These are phyloP conservation scores for Gasterosteus aculeatus DNA, from an alignment of 2,113 vertebrate species.

Conservation along the genomic window DNA sequence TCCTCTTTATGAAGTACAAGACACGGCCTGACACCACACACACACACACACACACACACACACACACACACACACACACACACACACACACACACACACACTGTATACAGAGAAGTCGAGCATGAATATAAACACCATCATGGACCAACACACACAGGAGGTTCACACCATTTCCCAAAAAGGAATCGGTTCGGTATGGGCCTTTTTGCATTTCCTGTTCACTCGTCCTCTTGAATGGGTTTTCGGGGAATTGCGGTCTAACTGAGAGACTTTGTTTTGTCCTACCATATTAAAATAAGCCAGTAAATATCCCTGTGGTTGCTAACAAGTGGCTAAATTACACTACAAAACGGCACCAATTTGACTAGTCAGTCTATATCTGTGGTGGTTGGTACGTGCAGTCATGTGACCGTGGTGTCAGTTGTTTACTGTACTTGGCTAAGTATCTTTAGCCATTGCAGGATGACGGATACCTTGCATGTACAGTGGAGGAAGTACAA, in stretches of 20 bases:
- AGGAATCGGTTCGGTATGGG: no score
- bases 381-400: no score
- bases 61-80: not conserved
- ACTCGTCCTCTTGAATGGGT: no score
- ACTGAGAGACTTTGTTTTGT: not conserved
- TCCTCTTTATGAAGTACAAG: constrained; percentile 28
- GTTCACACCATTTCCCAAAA: not conserved
- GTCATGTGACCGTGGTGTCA: not conserved
- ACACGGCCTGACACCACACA: constrained; percentile 10
- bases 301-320: no score
- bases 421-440: not conserved
- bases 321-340: no score
- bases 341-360: no score
- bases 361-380: no score
- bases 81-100: constrained; percentile 5
- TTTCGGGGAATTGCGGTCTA: no score
- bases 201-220: no score
- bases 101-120: constrained; percentile 1
- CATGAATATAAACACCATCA: not conserved
- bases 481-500: not conserved
- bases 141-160: constrained; percentile 5
- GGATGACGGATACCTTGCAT: not conserved
- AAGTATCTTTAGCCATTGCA: not conserved
- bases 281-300: no score
- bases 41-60: constrained; percentile 6